Percentiles rank a stretch among this genome's conserved stretches.
Evolutionary conservation across 2,113 vertebrate genomes (phyloP).

Genomic region (Trinectes maculatus): DNA sequence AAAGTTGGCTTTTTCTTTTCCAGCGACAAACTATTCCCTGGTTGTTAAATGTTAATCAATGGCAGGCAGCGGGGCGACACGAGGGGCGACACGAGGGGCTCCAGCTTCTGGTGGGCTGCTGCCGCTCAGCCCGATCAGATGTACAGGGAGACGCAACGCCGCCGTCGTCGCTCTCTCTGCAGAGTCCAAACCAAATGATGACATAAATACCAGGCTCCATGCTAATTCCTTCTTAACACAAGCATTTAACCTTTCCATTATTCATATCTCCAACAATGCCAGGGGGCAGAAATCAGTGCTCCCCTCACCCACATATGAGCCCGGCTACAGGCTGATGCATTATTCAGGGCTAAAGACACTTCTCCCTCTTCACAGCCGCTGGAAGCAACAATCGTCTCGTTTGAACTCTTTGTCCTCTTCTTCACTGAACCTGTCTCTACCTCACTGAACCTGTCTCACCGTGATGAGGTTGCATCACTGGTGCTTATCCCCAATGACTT

Average conservation of each 20-base stretch:
- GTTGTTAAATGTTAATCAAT: constrained; percentile 79
- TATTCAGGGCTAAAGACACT: constrained; percentile 76
- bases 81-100: too few relatives aligned
- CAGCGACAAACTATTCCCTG: constrained; percentile 74
- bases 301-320: constrained; percentile 66
- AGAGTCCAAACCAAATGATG: constrained; percentile 44
- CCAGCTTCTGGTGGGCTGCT: constrained; percentile 39
- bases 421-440: constrained; percentile 23
- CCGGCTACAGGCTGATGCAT: constrained; percentile 72
- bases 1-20: constrained; percentile 73
- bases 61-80: constrained; percentile 51
- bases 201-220: constrained; percentile 44
- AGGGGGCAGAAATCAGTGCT: constrained; percentile 72
- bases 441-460: neutral
- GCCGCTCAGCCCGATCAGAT: constrained; percentile 23
- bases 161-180: constrained; percentile 28
- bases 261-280: constrained; percentile 75
- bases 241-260: constrained; percentile 78
- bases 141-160: constrained; percentile 27
- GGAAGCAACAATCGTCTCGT: constrained; percentile 68
- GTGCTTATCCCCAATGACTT: constrained; percentile 13
- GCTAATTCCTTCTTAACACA: constrained; percentile 76
- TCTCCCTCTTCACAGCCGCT: constrained; percentile 61
- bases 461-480: constrained; percentile 30
- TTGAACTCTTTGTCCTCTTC: constrained; percentile 32